Conservation (phyloP, 2,113 vertebrate species). For the Telmatochromis bifrenatus region DNA sequence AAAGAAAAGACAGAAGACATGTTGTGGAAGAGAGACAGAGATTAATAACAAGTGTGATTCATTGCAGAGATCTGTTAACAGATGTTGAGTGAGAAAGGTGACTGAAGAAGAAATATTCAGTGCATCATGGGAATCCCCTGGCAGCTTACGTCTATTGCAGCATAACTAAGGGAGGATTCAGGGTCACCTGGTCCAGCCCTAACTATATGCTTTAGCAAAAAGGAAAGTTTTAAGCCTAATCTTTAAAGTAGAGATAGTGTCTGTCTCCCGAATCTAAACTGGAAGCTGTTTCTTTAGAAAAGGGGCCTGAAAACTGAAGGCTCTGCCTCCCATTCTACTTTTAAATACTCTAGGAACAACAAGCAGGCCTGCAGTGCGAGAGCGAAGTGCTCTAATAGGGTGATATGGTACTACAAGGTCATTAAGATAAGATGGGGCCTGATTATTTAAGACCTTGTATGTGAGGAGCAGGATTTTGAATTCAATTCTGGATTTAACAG, state of each 20-base stretch:
- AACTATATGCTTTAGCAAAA: background rate
- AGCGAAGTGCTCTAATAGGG: fast-evolving
- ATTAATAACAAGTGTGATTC: too few species aligned
- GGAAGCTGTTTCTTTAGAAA: background rate
- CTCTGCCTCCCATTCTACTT: fast-evolving
- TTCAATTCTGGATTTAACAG: background rate
- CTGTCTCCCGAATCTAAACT: fast-evolving
- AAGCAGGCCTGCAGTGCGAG: fast-evolving
- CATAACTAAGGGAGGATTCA: too few species aligned
- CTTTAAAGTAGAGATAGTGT: background rate
- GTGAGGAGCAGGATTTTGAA: background rate
- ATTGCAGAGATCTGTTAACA: too few species aligned
- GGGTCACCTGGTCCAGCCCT: too few species aligned
- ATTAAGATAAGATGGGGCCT: fast-evolving
- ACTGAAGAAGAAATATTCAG: too few species aligned
- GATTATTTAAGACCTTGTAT: background rate
- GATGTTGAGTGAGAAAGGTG: too few species aligned
- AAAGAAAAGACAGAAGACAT: too few species aligned
- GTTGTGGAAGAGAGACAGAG: too few species aligned
- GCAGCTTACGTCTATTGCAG: too few species aligned
- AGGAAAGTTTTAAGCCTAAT: fast-evolving
- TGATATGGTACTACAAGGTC: background rate
- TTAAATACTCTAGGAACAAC: background rate
- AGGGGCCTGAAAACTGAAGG: background rate
- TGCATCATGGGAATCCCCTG: too few species aligned